Evolutionary conservation across 2,888 invertebrate genomes (phyloP), one percentile per base, ranked within the genome.

Genomic region (Clistopyga incitator): DNA sequence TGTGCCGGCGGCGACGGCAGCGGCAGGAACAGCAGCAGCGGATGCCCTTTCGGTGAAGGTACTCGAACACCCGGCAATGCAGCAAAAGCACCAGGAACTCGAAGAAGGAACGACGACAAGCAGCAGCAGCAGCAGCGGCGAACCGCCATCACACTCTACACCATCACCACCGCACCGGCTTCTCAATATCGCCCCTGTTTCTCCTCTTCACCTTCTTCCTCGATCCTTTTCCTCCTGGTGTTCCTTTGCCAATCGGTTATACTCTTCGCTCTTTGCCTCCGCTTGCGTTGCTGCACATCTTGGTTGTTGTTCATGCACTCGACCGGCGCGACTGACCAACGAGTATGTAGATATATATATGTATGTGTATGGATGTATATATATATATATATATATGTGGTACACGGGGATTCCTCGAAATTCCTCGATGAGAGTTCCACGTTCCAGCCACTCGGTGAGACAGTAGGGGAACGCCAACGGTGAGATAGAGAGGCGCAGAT

Each of bases 31-130:
- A 74, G 72, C 25, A 81, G 64, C 84, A 70, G 82, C 85, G 84
- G 86, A 86, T 91, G 90, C 90, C 90, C 91, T 91, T 91, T 92
- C 89, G 88, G 88, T 91, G 89, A 86, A 85, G 86, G 82, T 81
- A 84, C 88, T 88, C 85, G 84, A 84, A 89, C 88, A 88, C 88
- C 88, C 90, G 90, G 87, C 89, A 89, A 91, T 90, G 90, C 91
- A 92, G 90, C 86, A 91, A 90, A 88, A 92, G 88, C 90, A 92
- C 87, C 90, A 90, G 89, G 89, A 91, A 91, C 78, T 89, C 88
- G 87, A 89, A 89, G 88, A 89, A 90, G 82, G 82, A 84, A 81
- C 82, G 84, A 84, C 84, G 76, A 82, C 59, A 34, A 61, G 25
- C 59, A 74, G 61, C 74, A 34, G 25, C 47, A 64, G 50, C 74